A percentile compares a stretch with the other conserved stretches of the same genome.
These are phyloP conservation scores for Parauchenoglanis ngamensis DNA, from an alignment of 2,797 vertebrate species.

Conservation along the genomic window DNA sequence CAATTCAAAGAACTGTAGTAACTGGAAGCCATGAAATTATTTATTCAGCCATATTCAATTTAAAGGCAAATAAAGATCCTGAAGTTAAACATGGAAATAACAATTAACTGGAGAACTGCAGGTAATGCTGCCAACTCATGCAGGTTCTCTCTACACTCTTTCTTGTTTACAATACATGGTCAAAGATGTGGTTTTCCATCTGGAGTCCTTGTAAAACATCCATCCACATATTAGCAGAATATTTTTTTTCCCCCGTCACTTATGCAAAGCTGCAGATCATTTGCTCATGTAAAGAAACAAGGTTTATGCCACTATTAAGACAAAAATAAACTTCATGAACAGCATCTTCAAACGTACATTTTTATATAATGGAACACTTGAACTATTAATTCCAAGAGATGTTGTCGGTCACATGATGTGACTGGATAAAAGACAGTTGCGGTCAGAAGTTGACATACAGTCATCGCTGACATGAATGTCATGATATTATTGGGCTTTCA, in stretches of 20 bases:
- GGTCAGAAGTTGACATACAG: no score
- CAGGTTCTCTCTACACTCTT: neutral
- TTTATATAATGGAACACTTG: neutral
- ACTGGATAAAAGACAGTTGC: no score
- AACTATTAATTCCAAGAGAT: neutral
- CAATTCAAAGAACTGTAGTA: neutral
- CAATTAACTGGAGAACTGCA: neutral
- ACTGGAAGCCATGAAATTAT: neutral
- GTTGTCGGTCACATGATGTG: neutral
- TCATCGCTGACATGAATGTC: no score
- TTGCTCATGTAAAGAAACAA: neutral
- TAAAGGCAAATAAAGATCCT: neutral
- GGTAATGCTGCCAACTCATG: neutral
- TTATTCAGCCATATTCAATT: neutral
- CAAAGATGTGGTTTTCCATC: neutral
- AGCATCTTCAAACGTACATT: neutral
- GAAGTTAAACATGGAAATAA: neutral
- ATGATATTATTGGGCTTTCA: no score
- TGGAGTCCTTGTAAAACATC: neutral
- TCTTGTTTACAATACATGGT: neutral
- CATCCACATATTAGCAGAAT: neutral
- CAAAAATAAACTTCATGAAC: neutral
- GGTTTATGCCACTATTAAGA: neutral
- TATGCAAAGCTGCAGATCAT: neutral
- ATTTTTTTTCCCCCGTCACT: neutral